Evolutionary conservation across 2,797 vertebrate species (phyloP), one percentile per base, ranked within the genome.

Genomic region (Morelia viridis): DNA sequence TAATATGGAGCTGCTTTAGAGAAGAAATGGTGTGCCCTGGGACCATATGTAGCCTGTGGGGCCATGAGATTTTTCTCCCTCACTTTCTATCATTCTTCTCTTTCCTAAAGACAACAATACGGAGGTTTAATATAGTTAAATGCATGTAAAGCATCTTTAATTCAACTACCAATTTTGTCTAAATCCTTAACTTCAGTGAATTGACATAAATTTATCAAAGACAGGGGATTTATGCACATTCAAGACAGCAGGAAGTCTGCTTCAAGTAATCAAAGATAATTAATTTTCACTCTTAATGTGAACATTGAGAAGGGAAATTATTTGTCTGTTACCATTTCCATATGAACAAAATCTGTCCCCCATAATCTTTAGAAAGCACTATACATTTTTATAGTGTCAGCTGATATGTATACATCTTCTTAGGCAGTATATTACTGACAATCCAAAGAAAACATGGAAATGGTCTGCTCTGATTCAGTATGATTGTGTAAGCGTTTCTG

Each of bases 241-340:
- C 60, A 8, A 71, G 53, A 17, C 56, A 80, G n/a, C 56, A 89
- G 50, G 88, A 89, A 57, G 31, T 89, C 88, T 88, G 31, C 26
- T 62, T 41, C 60, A 62, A 88, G 35, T 65, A 88, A 64, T 88
- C 60, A 89, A 89, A 89, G 15, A 57, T 71, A 89, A 89, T 89
- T 57, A 89, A 89, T 76, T 71, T 35, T 89, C 68, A 89, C 68
- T 35, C 89, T 35, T 57, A 76, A 71, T n/a, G 56, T 71, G 64
- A 89, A 89, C 28, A 89, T 65, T 53, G 46, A 56, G 53, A 71
- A 64, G n/a, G 9, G 15, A 71, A 89, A 46, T 35, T 58, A 87
- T 87, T 58, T 87, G 8, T 17, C 41, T 87, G 5, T 64, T 88
- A 62, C 35, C 41, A 50, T 64, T 11, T 64, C 41, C 11, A 64